These are phyloP conservation scores for Electrona antarctica DNA, from an alignment of 2,113 vertebrate genomes.

Conservation along the genomic window DNA sequence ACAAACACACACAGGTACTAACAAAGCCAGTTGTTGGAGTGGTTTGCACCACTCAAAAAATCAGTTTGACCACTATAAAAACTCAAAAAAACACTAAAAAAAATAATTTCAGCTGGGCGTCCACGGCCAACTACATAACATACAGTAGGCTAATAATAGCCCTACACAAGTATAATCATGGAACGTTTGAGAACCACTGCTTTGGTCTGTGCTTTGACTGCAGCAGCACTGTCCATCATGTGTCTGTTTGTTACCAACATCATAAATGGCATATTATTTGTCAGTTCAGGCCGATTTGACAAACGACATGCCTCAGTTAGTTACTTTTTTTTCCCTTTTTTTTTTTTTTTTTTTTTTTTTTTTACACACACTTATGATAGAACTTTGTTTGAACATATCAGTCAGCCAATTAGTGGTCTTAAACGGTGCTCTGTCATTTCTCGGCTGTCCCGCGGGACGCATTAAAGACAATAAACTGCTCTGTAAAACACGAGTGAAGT, in stretches of 20 bases:
- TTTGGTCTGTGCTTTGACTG: slow-evolving; percentile 34
- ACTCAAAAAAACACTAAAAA: too few species aligned
- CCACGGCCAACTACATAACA: too few species aligned
- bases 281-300: slow-evolving; percentile 57
- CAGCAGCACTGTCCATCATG: slow-evolving; percentile 26
- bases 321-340: slow-evolving; percentile 5
- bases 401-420: slow-evolving; percentile 60
- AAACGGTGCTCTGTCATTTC: slow-evolving; percentile 38
- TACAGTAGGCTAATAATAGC: too few species aligned
- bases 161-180: slow-evolving; percentile 19
- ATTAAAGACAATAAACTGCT: slow-evolving; percentile 48
- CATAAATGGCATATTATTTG: slow-evolving; percentile 60
- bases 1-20: too few species aligned
- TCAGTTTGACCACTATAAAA: too few species aligned
- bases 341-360: slow-evolving; percentile 18
- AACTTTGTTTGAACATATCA: slow-evolving; percentile 63
- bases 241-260: slow-evolving; percentile 43
- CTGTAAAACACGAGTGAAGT: slow-evolving; percentile 38
- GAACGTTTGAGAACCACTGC: slow-evolving; percentile 64
- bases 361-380: slow-evolving; percentile 33
- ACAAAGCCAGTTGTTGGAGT: too few species aligned
- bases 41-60: too few species aligned
- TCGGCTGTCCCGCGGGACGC: slow-evolving; percentile 28
- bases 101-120: too few species aligned
- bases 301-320: slow-evolving; percentile 59